phyloP scores from a whole-genome alignment of 2,113 vertebrate species.

The Neodontobutis hainanensis region DNA sequence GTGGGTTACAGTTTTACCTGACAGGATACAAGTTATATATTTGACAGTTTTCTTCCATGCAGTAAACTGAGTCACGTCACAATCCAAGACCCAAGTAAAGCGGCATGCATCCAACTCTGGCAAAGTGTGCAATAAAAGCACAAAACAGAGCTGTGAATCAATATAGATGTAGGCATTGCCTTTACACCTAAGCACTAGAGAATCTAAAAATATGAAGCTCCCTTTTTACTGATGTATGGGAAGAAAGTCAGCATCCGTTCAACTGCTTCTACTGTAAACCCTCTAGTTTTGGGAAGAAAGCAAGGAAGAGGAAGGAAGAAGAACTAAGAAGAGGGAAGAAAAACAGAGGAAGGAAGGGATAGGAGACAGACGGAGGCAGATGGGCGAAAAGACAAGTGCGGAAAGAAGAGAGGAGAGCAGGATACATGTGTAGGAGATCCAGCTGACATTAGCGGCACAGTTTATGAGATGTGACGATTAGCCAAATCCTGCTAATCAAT shows the following conservation, averaged over 20 bases:
- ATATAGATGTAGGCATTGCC: conserved; percentile 14
- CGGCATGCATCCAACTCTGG: background rate
- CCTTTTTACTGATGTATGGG: conserved; percentile 25
- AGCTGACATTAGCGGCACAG: conserved; percentile 79
- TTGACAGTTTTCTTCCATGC: background rate
- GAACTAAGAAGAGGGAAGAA: conserved; percentile 50
- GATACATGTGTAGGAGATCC: conserved; percentile 73
- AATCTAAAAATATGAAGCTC: conserved; percentile 11
- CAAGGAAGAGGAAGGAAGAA: conserved; percentile 63
- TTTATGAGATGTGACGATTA: conserved; percentile 82
- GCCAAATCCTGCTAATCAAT: conserved; percentile 84
- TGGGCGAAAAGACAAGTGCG: conserved; percentile 67
- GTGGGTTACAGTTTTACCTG: no score
- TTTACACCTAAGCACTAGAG: background rate
- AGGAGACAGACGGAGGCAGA: conserved; percentile 65
- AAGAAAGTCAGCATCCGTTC: conserved; percentile 55
- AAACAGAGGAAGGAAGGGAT: conserved; percentile 60
- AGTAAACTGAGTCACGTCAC: conserved; percentile 6
- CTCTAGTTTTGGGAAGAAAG: conserved; percentile 32
- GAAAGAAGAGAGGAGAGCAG: conserved; percentile 66
- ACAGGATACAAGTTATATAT: no score
- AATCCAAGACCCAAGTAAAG: conserved; percentile 12
- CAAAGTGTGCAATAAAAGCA: conserved; percentile 11
- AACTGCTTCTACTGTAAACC: conserved; percentile 62
- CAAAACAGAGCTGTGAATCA: conserved; percentile 9